Evolutionary conservation across 2,888 invertebrate species (phyloP).

Genomic region (Agapetus fuscipes): DNA sequence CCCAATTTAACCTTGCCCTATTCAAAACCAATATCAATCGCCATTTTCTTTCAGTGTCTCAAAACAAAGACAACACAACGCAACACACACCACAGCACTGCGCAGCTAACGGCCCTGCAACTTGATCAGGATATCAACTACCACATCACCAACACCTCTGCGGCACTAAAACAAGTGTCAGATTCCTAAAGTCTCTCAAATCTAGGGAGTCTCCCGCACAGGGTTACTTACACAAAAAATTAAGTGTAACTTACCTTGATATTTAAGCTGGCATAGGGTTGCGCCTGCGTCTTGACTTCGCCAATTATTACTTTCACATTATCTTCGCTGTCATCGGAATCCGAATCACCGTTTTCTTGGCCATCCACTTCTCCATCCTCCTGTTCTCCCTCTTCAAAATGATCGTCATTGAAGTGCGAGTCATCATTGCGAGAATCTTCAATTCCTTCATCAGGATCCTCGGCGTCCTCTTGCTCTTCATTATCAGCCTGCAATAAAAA

Average conservation of each 20-base stretch:
- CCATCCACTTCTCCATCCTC: slow-evolving; percentile 38
- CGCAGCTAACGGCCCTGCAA: no score
- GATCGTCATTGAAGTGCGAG: slow-evolving; percentile 41
- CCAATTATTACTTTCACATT: slow-evolving; percentile 91
- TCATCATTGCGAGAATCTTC: slow-evolving; percentile 37
- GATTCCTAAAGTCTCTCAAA: no score
- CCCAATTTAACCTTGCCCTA: no score
- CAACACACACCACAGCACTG: no score
- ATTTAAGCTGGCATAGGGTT: slow-evolving; percentile 60
- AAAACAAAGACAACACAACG: no score
- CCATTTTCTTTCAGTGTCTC: no score
- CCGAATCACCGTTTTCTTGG: slow-evolving; percentile 48
- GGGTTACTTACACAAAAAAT: background rate
- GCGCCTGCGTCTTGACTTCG: slow-evolving; percentile 68
- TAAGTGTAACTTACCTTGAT: slow-evolving; percentile 46
- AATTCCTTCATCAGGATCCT: slow-evolving; percentile 38
- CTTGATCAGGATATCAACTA: no score
- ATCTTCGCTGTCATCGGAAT: slow-evolving; percentile 69
- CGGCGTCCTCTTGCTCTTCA: slow-evolving; percentile 40
- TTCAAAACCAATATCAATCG: no score
- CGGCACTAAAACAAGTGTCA: no score
- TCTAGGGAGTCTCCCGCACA: no score
- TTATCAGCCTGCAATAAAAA: background rate
- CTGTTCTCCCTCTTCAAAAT: slow-evolving; percentile 38
- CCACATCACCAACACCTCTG: no score